Evolutionary conservation across 2,113 vertebrate species (phyloP).

Genomic region (Bambusicola thoracicus): DNA sequence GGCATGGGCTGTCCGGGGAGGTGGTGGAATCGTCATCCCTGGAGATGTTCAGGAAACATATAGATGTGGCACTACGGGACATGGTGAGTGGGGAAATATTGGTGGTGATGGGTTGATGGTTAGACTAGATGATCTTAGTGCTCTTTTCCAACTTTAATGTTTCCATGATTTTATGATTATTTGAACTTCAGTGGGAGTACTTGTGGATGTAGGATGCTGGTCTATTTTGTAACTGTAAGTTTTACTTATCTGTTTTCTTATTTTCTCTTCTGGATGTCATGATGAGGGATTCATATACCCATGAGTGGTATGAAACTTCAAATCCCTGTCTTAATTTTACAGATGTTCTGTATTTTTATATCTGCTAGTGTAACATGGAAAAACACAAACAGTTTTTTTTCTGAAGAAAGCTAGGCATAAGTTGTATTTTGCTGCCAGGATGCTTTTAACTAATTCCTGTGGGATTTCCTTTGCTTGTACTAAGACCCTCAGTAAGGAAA

Average conservation of each 20-base stretch:
- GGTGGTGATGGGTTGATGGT: no score
- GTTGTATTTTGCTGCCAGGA: constrained; percentile 12
- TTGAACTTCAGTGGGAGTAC: background rate
- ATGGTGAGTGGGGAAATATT: no score
- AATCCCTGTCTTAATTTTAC: background rate
- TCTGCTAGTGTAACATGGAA: background rate
- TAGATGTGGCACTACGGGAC: no score
- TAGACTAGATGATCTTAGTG: no score
- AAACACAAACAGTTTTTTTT: background rate
- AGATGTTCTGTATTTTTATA: background rate
- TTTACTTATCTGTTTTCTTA: background rate
- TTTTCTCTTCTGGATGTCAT: background rate
- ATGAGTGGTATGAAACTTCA: background rate
- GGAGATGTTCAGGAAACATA: no score
- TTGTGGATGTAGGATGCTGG: background rate
- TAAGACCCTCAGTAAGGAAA: background rate
- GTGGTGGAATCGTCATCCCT: no score
- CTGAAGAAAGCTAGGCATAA: background rate
- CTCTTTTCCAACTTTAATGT: no score
- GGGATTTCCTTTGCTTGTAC: background rate
- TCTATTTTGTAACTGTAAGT: background rate
- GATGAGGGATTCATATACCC: background rate
- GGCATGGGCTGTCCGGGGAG: no score
- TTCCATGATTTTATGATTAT: no score
- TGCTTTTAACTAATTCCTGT: constrained; percentile 47